Evolutionary conservation across 2,888 invertebrate species (phyloP).

Genomic region (Chloroclysta siterata): DNA sequence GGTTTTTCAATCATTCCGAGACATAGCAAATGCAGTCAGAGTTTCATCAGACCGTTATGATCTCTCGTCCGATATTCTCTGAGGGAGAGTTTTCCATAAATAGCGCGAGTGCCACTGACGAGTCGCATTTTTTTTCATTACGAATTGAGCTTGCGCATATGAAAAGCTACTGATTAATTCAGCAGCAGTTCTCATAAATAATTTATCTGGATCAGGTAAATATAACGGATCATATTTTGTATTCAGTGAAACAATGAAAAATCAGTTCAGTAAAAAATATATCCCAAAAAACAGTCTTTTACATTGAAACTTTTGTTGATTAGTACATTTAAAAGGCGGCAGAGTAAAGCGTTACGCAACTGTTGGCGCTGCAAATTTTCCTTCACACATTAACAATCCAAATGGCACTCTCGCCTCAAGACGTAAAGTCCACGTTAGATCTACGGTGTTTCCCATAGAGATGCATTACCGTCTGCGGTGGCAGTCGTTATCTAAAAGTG

Average conservation of each 20-base stretch:
- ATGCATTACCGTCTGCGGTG: slow-evolving; percentile 26
- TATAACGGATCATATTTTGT: not conserved
- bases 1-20: too few relatives aligned
- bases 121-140: not conserved
- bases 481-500: slow-evolving; percentile 27
- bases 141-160: slow-evolving; percentile 13
- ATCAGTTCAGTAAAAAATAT: not conserved
- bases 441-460: slow-evolving; percentile 6
- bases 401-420: not conserved
- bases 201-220: slow-evolving; percentile 13
- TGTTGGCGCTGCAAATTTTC: slow-evolving; percentile 17
- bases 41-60: too few relatives aligned
- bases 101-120: not conserved
- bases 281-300: not conserved
- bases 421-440: slow-evolving; percentile 11
- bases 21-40: too few relatives aligned
- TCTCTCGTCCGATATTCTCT: too few relatives aligned
- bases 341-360: slow-evolving; percentile 16
- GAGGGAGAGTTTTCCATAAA: too few relatives aligned
- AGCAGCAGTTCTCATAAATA: slow-evolving; percentile 14
- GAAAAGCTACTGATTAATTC: slow-evolving; percentile 14
- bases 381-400: slow-evolving; percentile 4
- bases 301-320: slow-evolving; percentile 7
- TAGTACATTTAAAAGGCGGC: slow-evolving; percentile 16
- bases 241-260: slow-evolving; percentile 3